These are phyloP conservation scores for Selene dorsalis DNA, from an alignment of 2,797 vertebrate species.

Conservation along the genomic window DNA sequence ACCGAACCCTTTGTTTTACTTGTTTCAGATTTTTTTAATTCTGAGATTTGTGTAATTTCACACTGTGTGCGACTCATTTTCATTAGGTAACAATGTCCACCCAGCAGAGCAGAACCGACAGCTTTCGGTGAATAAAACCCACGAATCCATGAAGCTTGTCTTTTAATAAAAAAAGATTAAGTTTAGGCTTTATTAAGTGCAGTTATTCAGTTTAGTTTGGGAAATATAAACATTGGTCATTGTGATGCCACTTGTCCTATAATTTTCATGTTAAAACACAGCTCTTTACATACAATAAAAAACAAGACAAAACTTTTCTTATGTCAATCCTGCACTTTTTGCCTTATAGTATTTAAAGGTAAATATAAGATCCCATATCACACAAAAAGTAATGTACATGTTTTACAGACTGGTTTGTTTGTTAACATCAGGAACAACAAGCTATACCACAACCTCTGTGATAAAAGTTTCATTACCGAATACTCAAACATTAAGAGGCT, in stretches of 20 bases:
- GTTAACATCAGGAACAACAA: conserved; percentile 68
- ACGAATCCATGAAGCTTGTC: not conserved
- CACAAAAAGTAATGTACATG: conserved; percentile 14
- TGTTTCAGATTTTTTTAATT: too few species aligned
- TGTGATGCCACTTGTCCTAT: not conserved
- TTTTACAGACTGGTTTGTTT: conserved; percentile 62
- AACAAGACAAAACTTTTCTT: not conserved
- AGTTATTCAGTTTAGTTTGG: not conserved
- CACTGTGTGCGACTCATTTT: too few species aligned
- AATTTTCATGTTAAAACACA: not conserved
- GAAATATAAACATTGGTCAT: not conserved
- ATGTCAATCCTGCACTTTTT: not conserved
- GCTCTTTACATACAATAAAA: not conserved
- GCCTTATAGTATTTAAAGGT: not conserved
- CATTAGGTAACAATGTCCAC: too few species aligned
- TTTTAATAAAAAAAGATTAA: not conserved
- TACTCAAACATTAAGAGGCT: conserved; percentile 62
- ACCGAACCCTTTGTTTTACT: too few species aligned
- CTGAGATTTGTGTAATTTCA: too few species aligned
- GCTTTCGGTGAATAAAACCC: not conserved
- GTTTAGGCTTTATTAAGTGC: not conserved
- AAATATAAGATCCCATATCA: not conserved
- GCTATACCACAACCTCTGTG: conserved; percentile 59
- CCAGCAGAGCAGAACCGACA: too few species aligned
- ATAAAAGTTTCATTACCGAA: conserved; percentile 55